These are phyloP conservation scores for Nylanderia fulva DNA, from an alignment of 1,140 invertebrate species.

Conservation along the genomic window DNA sequence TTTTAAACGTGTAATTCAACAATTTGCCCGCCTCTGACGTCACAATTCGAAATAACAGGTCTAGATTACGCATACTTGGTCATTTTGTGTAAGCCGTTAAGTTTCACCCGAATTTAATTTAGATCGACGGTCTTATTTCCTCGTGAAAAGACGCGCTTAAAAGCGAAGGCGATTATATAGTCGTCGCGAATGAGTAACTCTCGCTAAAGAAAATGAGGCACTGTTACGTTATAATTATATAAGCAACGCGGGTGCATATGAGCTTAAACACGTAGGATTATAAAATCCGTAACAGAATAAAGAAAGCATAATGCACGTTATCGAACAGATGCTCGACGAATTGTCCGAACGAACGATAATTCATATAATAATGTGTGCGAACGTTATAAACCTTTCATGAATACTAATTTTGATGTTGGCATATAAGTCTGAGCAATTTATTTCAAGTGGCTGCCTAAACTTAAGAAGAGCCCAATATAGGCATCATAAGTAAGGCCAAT, in stretches of 20 bases:
- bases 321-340: not conserved
- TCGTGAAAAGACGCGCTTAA: not conserved
- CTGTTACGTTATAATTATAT: constrained; percentile 45
- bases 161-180: not conserved
- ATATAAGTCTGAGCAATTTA: not conserved
- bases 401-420: not conserved
- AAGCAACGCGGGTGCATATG: not conserved
- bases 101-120: constrained; percentile 13
- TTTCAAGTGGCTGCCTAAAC: not conserved
- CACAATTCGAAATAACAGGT: not conserved
- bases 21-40: not conserved
- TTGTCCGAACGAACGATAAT: not conserved
- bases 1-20: not conserved
- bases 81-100: not conserved
- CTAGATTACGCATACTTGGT: not conserved
- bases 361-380: not conserved
- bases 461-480: not conserved
- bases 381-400: not conserved
- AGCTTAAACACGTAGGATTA: not conserved
- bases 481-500: not conserved
- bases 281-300: not conserved
- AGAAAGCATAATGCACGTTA: not conserved
- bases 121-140: constrained; percentile 2
- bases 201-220: not conserved
- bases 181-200: not conserved